Base-by-base conservation (phyloP, 2,797 vertebrate species). In the Tympanoctomys barrerae region DNA sequence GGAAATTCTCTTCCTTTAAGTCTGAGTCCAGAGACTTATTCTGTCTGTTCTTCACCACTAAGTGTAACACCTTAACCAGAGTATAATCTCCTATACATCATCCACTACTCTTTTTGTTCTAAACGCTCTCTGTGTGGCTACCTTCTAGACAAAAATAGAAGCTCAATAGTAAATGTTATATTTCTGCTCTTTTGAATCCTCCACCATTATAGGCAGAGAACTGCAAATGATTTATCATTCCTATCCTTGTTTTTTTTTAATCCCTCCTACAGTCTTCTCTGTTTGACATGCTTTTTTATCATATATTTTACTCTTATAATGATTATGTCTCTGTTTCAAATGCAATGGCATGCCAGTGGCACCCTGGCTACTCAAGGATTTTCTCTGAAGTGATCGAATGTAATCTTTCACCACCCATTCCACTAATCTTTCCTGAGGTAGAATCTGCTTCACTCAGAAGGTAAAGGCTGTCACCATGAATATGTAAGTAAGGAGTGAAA, bases 321-420 rank as follows among this genome's bases (percentile, higher is more conserved):
- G 82, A 97, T 96, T 61, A 52, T 84, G 19, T 96, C 83, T 0
- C 88, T 95, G 95, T 97, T 91, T 62, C 68, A 87, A 95, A 94
- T 52, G 80, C 59, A 96, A 97, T 90, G 90, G 73, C 95, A 24
- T 78, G 70, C 64, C 46, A 87, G 57, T 5, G 90, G 93, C 83
- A 97, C 93, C 87, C 96, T 95, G 89, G 91, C 79, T 90, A 64
- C 96, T 97, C 94, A 88, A 96, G 96, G 59, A 93, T 97, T 98
- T 97, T 95, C 95, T 59, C 26, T 95, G 62, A 96, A 94, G 62
- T 90, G 90, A 97, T 93, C 94, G 78, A 93, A 33, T n/a, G 84
- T 57, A 97, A 90, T 88, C 94, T 95, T 93, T 96, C 57, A 83
- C 84, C 91, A 95, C 80, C 85, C 93, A 95, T 95, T 7, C 2